Percentiles rank a stretch among this genome's conserved stretches.
These are phyloP conservation scores for Apantesis nais DNA, from an alignment of 2,888 invertebrate species.

Conservation along the genomic window DNA sequence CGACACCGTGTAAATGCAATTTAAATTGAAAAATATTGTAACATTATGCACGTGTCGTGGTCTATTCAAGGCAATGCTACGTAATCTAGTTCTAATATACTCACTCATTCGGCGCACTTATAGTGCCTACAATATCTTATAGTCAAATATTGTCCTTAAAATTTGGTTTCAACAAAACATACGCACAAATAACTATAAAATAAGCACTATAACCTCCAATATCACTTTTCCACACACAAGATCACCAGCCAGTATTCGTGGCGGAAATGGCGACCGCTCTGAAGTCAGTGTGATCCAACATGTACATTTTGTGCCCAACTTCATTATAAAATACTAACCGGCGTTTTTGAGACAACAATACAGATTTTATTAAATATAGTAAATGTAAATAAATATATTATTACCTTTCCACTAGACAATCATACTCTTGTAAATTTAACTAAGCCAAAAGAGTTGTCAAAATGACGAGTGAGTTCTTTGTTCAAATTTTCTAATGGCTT, in stretches of 20 bases:
- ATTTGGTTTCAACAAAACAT: slow-evolving; percentile 54
- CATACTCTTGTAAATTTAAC: slow-evolving; percentile 84
- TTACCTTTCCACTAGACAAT: slow-evolving; percentile 75
- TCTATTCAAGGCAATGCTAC: slow-evolving; percentile 49
- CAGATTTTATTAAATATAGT: slow-evolving; percentile 44
- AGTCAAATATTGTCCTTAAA: slow-evolving; percentile 50
- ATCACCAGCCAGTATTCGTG: slow-evolving; percentile 76
- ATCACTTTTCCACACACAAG: slow-evolving; percentile 70
- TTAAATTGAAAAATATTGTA: slow-evolving; percentile 60
- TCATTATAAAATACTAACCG: slow-evolving; percentile 63
- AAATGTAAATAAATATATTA: slow-evolving; percentile 53
- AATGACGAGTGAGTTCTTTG: slow-evolving; percentile 56
- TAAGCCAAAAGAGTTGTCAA: slow-evolving; percentile 78
- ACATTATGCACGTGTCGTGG: slow-evolving; percentile 70
- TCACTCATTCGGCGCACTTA: slow-evolving; percentile 67
- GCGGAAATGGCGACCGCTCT: slow-evolving; percentile 83
- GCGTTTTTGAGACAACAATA: slow-evolving; percentile 51
- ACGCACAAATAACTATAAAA: slow-evolving; percentile 67
- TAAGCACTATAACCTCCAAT: slow-evolving; percentile 80
- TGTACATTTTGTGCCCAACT: slow-evolving; percentile 62
- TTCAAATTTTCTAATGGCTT: slow-evolving; percentile 49
- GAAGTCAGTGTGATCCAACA: slow-evolving; percentile 65
- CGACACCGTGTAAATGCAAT: slow-evolving; percentile 57
- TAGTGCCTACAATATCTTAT: slow-evolving; percentile 54
- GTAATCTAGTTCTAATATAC: slow-evolving; percentile 61